A percentile compares a stretch with the other conserved stretches of the same genome.
Evolutionary conservation across 2,113 vertebrate genomes (phyloP).

Genomic region (Hemibagrus wyckioides): DNA sequence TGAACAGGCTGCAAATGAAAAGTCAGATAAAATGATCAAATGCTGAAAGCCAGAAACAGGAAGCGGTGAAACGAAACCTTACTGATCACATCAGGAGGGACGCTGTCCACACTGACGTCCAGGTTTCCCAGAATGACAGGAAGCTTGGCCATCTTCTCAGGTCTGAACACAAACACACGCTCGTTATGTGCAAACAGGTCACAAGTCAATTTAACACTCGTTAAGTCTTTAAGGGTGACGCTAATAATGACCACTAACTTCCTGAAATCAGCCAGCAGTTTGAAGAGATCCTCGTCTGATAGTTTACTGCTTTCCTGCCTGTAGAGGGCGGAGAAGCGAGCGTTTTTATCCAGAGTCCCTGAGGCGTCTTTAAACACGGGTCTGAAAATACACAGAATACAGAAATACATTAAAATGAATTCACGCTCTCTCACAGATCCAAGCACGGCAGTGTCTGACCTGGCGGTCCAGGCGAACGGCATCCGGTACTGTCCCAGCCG

Average conservation of each 20-base stretch:
- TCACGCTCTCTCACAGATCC: background rate
- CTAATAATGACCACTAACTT: slow-evolving; percentile 79
- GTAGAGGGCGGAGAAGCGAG: slow-evolving; percentile 92
- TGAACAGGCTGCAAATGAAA: background rate
- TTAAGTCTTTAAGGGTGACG: slow-evolving; percentile 9
- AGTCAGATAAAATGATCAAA: too few relatives aligned
- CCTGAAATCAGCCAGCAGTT: slow-evolving; percentile 90
- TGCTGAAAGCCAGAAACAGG: background rate
- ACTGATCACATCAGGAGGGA: slow-evolving; percentile 89
- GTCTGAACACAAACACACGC: slow-evolving; percentile 67
- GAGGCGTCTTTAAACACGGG: slow-evolving; percentile 90
- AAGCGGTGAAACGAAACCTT: slow-evolving; percentile 61
- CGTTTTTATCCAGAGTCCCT: slow-evolving; percentile 88
- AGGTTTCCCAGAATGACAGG: slow-evolving; percentile 95
- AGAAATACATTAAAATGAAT: background rate
- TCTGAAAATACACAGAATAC: slow-evolving; percentile 65
- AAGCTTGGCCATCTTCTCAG: slow-evolving; percentile 97
- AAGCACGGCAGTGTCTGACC: slow-evolving; percentile 68
- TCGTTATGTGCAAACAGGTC: background rate
- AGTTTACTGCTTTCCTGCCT: slow-evolving; percentile 95
- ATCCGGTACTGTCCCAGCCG: slow-evolving; percentile 92
- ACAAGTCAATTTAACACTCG: background rate
- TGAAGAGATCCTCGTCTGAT: slow-evolving; percentile 95
- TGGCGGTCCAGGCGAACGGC: slow-evolving; percentile 97
- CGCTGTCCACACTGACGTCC: slow-evolving; percentile 90